Percentiles rank a stretch among this genome's conserved stretches.
These are phyloP conservation scores for Urocolius indicus DNA, from an alignment of 2,113 vertebrate genomes.

Conservation along the genomic window DNA sequence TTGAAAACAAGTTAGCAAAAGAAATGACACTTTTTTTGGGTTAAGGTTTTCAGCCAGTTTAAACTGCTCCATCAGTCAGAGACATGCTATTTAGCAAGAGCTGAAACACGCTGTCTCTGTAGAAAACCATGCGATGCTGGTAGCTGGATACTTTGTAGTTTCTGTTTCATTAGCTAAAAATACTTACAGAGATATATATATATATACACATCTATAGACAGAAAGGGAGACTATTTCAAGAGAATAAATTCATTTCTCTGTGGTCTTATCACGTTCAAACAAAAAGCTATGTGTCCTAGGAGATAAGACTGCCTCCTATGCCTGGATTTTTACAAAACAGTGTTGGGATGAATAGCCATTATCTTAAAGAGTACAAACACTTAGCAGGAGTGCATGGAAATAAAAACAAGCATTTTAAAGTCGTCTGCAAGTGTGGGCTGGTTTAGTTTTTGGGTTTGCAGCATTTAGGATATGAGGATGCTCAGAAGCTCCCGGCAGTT, in stretches of 20 bases:
- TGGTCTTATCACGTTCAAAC: neutral
- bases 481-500: neutral
- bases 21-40: neutral
- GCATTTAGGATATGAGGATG: neutral
- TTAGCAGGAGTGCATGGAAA: neutral
- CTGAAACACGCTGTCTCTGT: neutral
- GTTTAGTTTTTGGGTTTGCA: neutral
- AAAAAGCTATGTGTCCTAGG: neutral
- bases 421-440: neutral
- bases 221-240: neutral
- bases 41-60: neutral
- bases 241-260: neutral
- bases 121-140: neutral
- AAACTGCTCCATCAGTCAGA: neutral
- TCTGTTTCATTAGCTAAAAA: neutral
- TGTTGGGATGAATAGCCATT: neutral
- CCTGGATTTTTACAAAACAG: neutral
- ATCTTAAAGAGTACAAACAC: neutral
- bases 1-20: conserved; percentile 5
- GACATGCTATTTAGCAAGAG: neutral
- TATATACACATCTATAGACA: neutral
- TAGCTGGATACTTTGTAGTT: neutral
- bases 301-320: neutral
- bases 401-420: neutral
- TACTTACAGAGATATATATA: neutral